These are phyloP conservation scores for Campylorhamphus procurvoides DNA, from an alignment of 2,113 vertebrate genomes.

Conservation along the genomic window DNA sequence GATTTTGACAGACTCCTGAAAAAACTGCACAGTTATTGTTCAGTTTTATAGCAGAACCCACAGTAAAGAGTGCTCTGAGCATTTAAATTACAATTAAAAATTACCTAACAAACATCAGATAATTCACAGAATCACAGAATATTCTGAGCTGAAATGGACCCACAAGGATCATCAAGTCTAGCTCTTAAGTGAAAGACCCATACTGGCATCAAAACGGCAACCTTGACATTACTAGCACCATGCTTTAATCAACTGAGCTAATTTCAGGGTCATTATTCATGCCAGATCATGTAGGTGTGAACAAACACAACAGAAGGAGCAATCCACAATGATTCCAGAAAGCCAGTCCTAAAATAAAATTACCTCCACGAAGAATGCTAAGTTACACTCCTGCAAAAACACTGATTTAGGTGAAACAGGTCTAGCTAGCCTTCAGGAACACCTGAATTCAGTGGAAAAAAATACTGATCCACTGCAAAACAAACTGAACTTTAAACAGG, in stretches of 20 bases:
- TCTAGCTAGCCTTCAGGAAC: background rate
- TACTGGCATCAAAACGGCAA: background rate
- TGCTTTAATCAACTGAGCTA: background rate
- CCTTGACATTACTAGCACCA: background rate
- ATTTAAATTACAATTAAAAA: background rate
- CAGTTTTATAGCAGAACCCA: background rate
- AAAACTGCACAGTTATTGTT: background rate
- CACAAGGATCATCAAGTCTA: background rate
- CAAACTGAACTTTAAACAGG: background rate
- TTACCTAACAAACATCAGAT: background rate
- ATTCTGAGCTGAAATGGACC: background rate
- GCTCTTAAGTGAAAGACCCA: background rate
- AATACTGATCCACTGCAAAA: background rate
- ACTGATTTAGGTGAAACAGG: background rate
- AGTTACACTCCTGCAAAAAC: background rate
- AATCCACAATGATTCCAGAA: background rate
- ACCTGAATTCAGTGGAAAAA: background rate
- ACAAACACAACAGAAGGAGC: background rate
- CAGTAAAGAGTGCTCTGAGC: accelerated
- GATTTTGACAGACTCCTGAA: background rate
- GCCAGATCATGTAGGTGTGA: background rate
- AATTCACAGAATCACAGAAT: background rate
- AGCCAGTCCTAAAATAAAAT: background rate
- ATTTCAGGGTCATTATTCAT: background rate
- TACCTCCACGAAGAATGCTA: background rate